Percentiles rank a stretch among this genome's conserved stretches.
These are phyloP conservation scores for Microchrysa polita DNA, from an alignment of 2,888 invertebrate genomes.

Conservation along the genomic window DNA sequence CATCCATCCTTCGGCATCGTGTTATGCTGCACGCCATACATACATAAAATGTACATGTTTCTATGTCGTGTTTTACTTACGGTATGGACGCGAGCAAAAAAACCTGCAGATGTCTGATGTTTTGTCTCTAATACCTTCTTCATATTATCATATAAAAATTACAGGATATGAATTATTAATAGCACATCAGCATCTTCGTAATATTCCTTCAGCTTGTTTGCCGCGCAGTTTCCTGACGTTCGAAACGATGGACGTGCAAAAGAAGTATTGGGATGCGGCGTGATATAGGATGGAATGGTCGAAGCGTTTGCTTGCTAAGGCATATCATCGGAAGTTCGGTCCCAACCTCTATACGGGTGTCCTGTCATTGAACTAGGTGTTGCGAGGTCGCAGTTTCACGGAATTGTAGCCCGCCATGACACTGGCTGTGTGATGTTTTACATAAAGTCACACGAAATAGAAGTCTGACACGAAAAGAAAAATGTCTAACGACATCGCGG, in stretches of 20 bases:
- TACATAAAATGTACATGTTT: no score
- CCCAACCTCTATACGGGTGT: neutral
- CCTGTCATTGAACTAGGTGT: constrained; percentile 12
- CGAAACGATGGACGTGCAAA: neutral
- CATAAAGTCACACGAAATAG: constrained; percentile 14
- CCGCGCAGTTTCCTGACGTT: neutral
- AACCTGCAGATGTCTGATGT: constrained; percentile 38
- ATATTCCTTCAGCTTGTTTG: constrained; percentile 43
- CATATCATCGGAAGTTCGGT: neutral
- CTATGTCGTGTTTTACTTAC: neutral
- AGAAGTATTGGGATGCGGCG: neutral
- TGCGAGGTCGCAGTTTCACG: constrained; percentile 6
- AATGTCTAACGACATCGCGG: no score
- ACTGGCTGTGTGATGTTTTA: constrained; percentile 11
- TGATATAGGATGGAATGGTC: neutral
- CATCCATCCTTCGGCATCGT: neutral
- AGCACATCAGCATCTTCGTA: constrained; percentile 48
- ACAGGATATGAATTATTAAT: constrained; percentile 51
- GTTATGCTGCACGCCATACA: no score
- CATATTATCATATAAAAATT: constrained; percentile 50
- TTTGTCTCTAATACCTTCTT: constrained; percentile 46
- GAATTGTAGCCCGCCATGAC: constrained; percentile 16
- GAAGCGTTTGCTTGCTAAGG: neutral
- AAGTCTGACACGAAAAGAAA: no score
- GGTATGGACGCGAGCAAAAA: constrained; percentile 23